phyloP scores from a whole-genome alignment of 2,113 vertebrate species.

The Lonchura striata region DNA sequence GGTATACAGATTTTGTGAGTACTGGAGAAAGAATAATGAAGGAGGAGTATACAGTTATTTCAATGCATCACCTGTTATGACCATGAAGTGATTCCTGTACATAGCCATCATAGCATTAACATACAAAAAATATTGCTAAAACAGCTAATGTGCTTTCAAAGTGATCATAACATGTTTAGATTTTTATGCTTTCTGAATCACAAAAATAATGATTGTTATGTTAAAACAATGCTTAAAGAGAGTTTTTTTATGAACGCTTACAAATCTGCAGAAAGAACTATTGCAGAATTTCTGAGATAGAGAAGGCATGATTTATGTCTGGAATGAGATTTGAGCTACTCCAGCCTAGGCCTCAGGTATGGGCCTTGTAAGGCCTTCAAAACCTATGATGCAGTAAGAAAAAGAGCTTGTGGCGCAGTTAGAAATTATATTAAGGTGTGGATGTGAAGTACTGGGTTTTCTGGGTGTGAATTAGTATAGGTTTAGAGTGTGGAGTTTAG shows the following conservation, averaged over 20 bases:
- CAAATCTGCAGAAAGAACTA: background rate
- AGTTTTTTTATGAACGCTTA: background rate
- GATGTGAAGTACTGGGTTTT: no score
- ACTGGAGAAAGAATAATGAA: background rate
- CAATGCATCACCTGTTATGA: background rate
- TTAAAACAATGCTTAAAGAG: background rate
- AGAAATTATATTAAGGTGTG: no score
- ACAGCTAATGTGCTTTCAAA: background rate
- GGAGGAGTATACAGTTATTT: accelerated
- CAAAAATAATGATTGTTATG: background rate
- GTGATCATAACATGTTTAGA: background rate
- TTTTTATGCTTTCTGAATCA: background rate
- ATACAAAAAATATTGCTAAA: background rate
- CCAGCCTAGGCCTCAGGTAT: no score
- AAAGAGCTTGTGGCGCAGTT: no score
- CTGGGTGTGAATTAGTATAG: no score
- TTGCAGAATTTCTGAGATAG: no score
- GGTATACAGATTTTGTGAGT: background rate
- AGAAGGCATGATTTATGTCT: no score
- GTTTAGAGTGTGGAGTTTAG: no score
- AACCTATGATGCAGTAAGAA: no score
- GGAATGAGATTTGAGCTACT: no score
- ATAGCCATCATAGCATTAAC: background rate
- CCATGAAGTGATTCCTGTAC: background rate
- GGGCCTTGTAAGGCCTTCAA: no score